Evolutionary conservation across 2,113 vertebrate species (phyloP).

Genomic region (Genyomyrus donnyi): DNA sequence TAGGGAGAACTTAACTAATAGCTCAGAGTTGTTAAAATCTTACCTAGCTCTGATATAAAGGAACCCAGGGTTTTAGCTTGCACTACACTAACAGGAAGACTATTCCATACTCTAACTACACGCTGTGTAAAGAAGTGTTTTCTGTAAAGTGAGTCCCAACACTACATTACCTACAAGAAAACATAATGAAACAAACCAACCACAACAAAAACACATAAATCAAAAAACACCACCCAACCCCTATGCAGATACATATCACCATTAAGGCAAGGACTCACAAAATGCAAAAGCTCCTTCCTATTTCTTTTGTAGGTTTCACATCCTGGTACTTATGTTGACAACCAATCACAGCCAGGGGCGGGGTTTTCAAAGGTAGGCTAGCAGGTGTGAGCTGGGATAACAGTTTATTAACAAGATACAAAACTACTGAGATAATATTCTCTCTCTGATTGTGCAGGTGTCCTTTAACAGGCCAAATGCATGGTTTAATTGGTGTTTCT

Average conservation of each 20-base stretch:
- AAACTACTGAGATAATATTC: not conserved
- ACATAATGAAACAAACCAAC: not conserved
- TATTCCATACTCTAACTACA: no score
- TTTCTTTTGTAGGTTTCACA: no score
- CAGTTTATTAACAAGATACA: not conserved
- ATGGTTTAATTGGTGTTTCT: not conserved
- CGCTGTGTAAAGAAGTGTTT: no score
- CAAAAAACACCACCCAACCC: not conserved
- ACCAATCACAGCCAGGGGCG: not conserved
- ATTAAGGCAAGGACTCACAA: not conserved
- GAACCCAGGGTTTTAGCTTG: no score
- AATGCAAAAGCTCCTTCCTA: not conserved
- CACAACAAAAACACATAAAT: not conserved
- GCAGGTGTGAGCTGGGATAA: not conserved
- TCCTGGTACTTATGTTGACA: not conserved
- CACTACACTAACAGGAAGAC: no score
- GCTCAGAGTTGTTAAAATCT: no score
- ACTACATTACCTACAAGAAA: not conserved
- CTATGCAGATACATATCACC: not conserved
- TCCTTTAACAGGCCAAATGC: not conserved
- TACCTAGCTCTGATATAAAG: no score
- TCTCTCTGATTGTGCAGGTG: not conserved
- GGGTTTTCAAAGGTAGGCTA: not conserved
- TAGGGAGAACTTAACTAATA: no score
- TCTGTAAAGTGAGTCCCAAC: not conserved